Conservation (phyloP, 2,888 invertebrate species). For the Sympetrum striolatum region DNA sequence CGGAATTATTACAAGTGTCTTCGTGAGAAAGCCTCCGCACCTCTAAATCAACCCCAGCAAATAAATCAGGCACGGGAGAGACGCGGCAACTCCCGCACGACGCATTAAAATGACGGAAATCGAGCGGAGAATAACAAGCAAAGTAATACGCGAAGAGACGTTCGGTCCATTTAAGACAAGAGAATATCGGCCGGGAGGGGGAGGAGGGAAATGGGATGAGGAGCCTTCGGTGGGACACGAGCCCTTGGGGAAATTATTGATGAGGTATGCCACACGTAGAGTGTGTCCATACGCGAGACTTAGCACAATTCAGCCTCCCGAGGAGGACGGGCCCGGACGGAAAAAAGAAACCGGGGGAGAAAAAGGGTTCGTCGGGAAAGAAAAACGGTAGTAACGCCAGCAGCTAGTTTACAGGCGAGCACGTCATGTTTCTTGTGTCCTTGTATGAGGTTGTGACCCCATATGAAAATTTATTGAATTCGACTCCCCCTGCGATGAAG, state of each 20-base stretch:
- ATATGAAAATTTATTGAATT: conserved; percentile 23
- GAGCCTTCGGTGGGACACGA: background rate
- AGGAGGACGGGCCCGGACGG: background rate
- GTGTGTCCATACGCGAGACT: background rate
- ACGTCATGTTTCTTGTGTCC: conserved; percentile 33
- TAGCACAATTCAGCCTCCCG: background rate
- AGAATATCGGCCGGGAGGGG: background rate
- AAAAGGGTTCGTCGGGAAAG: background rate
- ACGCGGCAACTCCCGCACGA: background rate
- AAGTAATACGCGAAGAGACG: background rate
- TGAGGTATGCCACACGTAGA: conserved; percentile 17
- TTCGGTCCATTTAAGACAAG: background rate
- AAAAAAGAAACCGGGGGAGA: background rate
- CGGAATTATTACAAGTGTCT: background rate
- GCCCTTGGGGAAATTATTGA: background rate
- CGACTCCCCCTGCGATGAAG: conserved; percentile 11
- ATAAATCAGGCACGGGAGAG: background rate
- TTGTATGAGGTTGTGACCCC: conserved; percentile 32
- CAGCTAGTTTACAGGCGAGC: conserved; percentile 34
- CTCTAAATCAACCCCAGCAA: background rate
- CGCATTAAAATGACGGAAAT: background rate
- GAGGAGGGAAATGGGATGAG: background rate
- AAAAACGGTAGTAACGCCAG: conserved; percentile 23
- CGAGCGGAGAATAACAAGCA: background rate
- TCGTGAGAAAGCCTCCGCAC: background rate